Base-by-base conservation (phyloP, 2,888 invertebrate species). In the Torymus tubicola region DNA sequence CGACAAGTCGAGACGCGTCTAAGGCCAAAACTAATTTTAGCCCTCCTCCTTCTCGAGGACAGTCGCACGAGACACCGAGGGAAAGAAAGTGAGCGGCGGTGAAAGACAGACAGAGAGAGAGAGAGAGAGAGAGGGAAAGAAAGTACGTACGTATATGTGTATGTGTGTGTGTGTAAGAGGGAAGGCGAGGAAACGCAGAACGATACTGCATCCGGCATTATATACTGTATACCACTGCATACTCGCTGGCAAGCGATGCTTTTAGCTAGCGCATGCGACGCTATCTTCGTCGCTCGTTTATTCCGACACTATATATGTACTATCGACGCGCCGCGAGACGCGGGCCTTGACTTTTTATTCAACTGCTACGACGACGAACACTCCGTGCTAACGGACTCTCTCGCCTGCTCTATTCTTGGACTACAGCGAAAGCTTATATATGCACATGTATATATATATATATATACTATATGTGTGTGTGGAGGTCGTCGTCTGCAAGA, bases 11-110 rank as follows among this genome's bases (percentile, higher is more conserved):
- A 61, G 76, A 77, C 63, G 12, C 68, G 76, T 71, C 75, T 72
- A 63, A 57, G 61, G 80, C 65, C 60, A 58, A 71, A 53, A 73
- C 81, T 81, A 81, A 81, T 78, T 81, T 81, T 81, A 81, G 78
- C 77, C 42, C 18, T 53, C 53, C 18, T 53, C 53, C 18, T 24
- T n/a, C 67, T 70, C 72, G 80, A 69, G 72, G 72, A 71, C 76
- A 71, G 71, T n/a, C 13, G 42, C 42, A 42, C 42, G 42, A 42
- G 42, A 42, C 42, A 42, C 42, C 42, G 42, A 42, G 42, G 8
- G 42, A 42, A 31, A 16, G 53, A 65, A 63, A 55, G 14, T 16
- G 53, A 42, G 74, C 65, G 58, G 61, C 13, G 14, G 64, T 64
- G 50, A 63, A 60, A 70, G 73, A 71, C 50, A 69, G 75, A 16